These are phyloP conservation scores for Synanthedon vespiformis DNA, from an alignment of 2,888 invertebrate species.

Conservation along the genomic window DNA sequence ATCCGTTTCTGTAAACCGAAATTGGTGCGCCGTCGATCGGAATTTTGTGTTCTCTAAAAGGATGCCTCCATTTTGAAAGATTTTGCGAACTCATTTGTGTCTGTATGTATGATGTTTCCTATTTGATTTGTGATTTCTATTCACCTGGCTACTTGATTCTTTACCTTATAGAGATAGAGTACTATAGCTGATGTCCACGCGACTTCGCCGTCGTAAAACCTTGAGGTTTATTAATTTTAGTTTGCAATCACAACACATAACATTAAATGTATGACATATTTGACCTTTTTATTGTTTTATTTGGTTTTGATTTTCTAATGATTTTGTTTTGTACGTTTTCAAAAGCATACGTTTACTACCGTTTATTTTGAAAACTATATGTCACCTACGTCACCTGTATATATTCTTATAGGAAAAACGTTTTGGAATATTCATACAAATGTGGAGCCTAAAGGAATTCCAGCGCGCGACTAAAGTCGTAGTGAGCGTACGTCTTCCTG, in stretches of 20 bases:
- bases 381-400: background rate
- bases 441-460: conserved; percentile 57
- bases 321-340: background rate
- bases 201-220: no score
- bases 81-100: conserved; percentile 27
- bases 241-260: no score
- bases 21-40: conserved; percentile 6
- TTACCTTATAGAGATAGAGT: no score
- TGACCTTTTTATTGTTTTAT: no score
- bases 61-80: background rate
- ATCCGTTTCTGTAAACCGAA: conserved; percentile 40
- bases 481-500: conserved; percentile 59
- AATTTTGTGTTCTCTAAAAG: background rate
- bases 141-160: no score
- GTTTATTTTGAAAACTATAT: background rate
- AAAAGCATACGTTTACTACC: background rate
- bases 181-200: no score
- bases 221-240: no score
- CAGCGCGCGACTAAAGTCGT: conserved; percentile 26
- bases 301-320: no score
- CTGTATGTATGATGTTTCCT: no score
- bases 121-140: no score
- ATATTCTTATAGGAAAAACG: background rate
- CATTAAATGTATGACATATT: no score
- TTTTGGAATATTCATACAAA: conserved; percentile 13